Base-by-base conservation (phyloP, 2,113 vertebrate genomes). In the Oreochromis aureus region DNA sequence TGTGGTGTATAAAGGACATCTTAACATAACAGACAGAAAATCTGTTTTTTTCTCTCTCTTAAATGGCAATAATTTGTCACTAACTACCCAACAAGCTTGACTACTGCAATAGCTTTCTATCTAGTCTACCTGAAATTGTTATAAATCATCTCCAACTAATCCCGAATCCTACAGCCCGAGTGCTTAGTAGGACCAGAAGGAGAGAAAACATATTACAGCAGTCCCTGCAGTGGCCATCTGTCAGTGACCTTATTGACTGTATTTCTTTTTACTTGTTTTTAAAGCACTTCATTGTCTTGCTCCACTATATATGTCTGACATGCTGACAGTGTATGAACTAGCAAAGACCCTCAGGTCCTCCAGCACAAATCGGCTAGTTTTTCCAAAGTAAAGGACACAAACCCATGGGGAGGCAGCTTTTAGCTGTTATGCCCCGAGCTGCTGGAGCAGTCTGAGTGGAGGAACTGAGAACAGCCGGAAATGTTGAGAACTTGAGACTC, bases 231-330 rank as follows among this genome's bases (percentile, higher is more conserved):
- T 12, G 44, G 44, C 24, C 71, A 0, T 30, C 71, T 48, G 71
- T 78, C 71, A 78, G 46, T 32, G 71, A 78, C 71, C 71, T 48
- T 32, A 51, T 78, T 78, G 46, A 78, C 27, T 51, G 71, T 10
- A 78, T 19, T 78, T 51, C 44, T 19, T 78, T 58, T 51, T 78
- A 51, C 44, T 78, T 78, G 71, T 78, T 78, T 51, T 78, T 32
- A 78, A 78, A 78, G 71, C 27, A 51, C 44, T 78, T 78, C 71
- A 78, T 51, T 51, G 71, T 51, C 71, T 78, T 32, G 46, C 71
- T 51, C 16, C 27, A 78, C 24, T 78, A 46, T 73, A 73, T 46
- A 73, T 46, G 41, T 76, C 71, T 76, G 71, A 76, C 71, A 32
- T 78, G 71, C 27, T 51, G 71, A 51, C 71, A 51, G 71, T 3